These are phyloP conservation scores for Chascanopsetta lugubris DNA, from an alignment of 2,113 vertebrate species.

Conservation along the genomic window DNA sequence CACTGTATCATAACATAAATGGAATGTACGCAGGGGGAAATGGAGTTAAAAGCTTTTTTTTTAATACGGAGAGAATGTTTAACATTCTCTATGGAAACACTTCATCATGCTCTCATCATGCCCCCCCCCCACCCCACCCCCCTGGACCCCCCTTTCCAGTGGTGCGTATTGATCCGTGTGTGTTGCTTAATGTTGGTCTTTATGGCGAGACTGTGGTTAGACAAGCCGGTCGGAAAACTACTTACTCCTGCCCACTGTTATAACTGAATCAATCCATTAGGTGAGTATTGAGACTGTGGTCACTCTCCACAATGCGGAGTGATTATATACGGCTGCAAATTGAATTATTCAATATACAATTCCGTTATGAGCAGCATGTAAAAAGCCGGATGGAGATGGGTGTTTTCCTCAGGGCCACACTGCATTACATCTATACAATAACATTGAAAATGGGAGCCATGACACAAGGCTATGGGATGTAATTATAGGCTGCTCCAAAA, in stretches of 20 bases:
- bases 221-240: constrained; percentile 71
- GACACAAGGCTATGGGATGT: constrained; percentile 58
- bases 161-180: constrained; percentile 74
- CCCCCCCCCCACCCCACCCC: neutral
- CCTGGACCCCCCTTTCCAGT: constrained; percentile 33
- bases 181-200: constrained; percentile 75
- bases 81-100: constrained; percentile 50
- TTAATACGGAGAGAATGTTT: constrained; percentile 45
- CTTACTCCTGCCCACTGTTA: constrained; percentile 69
- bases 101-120: constrained; percentile 46
- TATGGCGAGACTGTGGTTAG: constrained; percentile 75
- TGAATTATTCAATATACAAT: constrained; percentile 80
- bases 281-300: constrained; percentile 79
- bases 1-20: neutral
- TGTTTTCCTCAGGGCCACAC: constrained; percentile 60
- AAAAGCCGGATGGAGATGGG: constrained; percentile 77
- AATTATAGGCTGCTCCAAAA: constrained; percentile 60
- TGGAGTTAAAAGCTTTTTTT: constrained; percentile 25
- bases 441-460: constrained; percentile 67
- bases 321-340: constrained; percentile 77
- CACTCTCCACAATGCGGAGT: constrained; percentile 73
- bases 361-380: constrained; percentile 79
- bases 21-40: neutral
- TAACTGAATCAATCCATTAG: constrained; percentile 81
- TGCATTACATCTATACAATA: constrained; percentile 72